Percentiles rank a stretch among this genome's conserved stretches.
These are phyloP conservation scores for Forbesichthys papilliferus DNA, from an alignment of 2,113 vertebrate species.

Conservation along the genomic window DNA sequence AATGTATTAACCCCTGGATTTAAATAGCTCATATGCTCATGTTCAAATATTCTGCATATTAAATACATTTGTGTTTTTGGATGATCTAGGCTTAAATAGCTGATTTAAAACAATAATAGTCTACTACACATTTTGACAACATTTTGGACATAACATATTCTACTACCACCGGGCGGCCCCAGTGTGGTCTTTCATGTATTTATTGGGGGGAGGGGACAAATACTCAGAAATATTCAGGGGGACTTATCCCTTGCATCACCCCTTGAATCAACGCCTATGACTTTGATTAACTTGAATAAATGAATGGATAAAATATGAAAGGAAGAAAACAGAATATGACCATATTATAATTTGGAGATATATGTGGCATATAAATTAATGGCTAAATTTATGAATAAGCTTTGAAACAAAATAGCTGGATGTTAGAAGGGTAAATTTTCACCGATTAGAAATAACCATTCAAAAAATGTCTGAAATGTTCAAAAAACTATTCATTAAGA, in stretches of 20 bases:
- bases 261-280: too few relatives aligned
- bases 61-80: too few relatives aligned
- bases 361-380: constrained; percentile 77
- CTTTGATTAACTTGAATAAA: constrained; percentile 54
- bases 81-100: too few relatives aligned
- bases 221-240: too few relatives aligned
- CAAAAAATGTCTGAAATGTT: constrained; percentile 3
- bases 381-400: constrained; percentile 57
- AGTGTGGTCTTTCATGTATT: constrained; percentile 20
- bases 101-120: too few relatives aligned
- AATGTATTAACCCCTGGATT: too few relatives aligned
- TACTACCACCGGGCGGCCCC: too few relatives aligned
- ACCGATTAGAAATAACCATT: not conserved
- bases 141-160: too few relatives aligned
- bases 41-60: too few relatives aligned
- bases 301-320: constrained; percentile 51
- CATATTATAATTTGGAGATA: constrained; percentile 74
- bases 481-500: constrained; percentile 1
- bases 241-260: too few relatives aligned
- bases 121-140: too few relatives aligned
- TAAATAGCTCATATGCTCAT: too few relatives aligned
- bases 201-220: constrained; percentile 6
- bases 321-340: constrained; percentile 43
- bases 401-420: constrained; percentile 56
- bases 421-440: constrained; percentile 24